Base-by-base conservation (phyloP, 1,140 invertebrate genomes). In the Eubasilissa regina region DNA sequence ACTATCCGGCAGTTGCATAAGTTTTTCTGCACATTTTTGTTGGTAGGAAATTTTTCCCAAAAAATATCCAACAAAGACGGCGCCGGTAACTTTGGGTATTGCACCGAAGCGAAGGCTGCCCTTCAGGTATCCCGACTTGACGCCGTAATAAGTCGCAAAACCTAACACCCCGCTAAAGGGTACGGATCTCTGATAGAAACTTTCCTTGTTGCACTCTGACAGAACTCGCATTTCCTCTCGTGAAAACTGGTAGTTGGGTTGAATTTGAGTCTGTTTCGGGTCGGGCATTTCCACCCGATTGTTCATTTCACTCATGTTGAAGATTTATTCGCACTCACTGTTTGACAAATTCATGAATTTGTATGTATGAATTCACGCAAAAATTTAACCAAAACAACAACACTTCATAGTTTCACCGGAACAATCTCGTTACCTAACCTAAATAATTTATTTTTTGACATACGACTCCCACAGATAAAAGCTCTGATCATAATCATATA, bases 1-100 rank as follows among this genome's bases (percentile, higher is more conserved):
- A 19, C 77, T 79, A n/a, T 79, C 70, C 11, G 93, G 92, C 19
- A 94, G 84, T n/a, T 88, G 85, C 91, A 94, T 92, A 1, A 94
- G 85, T 85, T 93, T 94, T 75, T 94, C 93, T 4, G 91, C 90
- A 85, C 93, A 94, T 84, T 88, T 90, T 25, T 84, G 81, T 84
- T 92, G 92, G 83, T 94, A 94, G 13, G 93, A 93, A 53, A 93
- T 87, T 86, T 93, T 94, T 4, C 93, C 93, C 3, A 92, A 44
- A 80, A 94, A 90, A 85, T 93, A 94, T 7, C 93, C 93, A 15
- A 92, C 4, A 8, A 91, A 84, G 11, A 88, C 88, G 43, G 90
- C 90, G 47, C 88, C 84, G 7, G 88, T 80, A 3, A 92, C 89
- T 87, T 93, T 93, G 21, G 92, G 92, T 15, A 86, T 85, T 3